Evolutionary conservation across 2,797 vertebrate species (phyloP).

Genomic region (Balearica regulorum): DNA sequence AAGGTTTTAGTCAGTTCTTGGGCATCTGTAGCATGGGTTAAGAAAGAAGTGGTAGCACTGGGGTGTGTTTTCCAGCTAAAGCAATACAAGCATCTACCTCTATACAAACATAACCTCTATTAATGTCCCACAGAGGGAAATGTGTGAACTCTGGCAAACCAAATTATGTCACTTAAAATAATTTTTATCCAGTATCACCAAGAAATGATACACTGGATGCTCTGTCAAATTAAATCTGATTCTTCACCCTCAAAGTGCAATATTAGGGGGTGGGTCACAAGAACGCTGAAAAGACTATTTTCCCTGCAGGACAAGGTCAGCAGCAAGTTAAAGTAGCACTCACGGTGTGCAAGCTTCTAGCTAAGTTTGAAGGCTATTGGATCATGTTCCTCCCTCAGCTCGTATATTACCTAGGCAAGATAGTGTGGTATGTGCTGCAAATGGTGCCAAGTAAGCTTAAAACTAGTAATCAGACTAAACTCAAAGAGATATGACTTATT

Average conservation of each 20-base stretch:
- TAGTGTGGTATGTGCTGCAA: background rate
- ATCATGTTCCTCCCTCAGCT: background rate
- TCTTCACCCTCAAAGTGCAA: background rate
- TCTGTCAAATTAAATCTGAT: background rate
- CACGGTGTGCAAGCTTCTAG: background rate
- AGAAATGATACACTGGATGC: background rate
- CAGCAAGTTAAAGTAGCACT: background rate
- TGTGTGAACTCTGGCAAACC: background rate
- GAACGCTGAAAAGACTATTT: background rate
- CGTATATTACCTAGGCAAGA: background rate
- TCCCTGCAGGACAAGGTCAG: background rate
- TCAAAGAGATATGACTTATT: background rate
- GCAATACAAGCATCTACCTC: too few relatives aligned
- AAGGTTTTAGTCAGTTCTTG: background rate
- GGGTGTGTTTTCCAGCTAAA: too few relatives aligned
- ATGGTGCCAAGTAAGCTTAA: background rate
- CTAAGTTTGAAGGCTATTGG: background rate
- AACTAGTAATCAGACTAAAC: background rate
- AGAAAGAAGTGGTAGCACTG: background rate
- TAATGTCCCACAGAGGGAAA: too few relatives aligned
- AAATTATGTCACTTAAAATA: background rate
- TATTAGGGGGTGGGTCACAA: background rate
- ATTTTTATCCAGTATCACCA: background rate
- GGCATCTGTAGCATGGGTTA: background rate
- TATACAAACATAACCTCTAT: too few relatives aligned